Conservation (phyloP, 2,113 vertebrate species). For the Tyto alba region DNA sequence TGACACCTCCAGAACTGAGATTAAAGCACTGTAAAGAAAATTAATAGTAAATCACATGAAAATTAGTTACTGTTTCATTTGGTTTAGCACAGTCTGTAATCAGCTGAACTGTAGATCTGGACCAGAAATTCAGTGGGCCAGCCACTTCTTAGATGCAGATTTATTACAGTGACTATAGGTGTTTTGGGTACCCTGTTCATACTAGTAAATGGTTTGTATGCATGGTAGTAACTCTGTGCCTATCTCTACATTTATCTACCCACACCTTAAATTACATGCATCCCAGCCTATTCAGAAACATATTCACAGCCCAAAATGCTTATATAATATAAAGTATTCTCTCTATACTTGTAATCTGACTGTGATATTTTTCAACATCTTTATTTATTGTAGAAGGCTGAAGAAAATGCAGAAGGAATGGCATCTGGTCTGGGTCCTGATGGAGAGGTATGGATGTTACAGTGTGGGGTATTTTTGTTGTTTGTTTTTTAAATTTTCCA, state of each 20-base stretch:
- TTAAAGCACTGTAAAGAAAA: neutral
- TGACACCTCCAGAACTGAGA: neutral
- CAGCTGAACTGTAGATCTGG: neutral
- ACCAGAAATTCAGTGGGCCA: neutral
- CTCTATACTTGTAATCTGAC: neutral
- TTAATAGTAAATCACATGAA: neutral
- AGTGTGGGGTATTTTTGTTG: neutral
- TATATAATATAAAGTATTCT: neutral
- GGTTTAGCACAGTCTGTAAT: neutral
- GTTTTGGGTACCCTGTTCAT: neutral
- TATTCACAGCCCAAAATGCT: neutral
- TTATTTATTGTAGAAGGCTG: slow-evolving; percentile 79
- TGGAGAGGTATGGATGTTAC: slow-evolving; percentile 83
- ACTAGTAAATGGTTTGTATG: neutral
- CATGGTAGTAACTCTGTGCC: neutral
- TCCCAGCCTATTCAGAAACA: neutral
- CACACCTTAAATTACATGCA: neutral
- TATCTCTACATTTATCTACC: rapidly evolving
- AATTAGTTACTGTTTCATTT: neutral
- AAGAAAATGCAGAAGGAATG: slow-evolving; percentile 88
- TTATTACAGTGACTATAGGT: neutral
- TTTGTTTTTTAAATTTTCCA: neutral
- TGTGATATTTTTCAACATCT: neutral
- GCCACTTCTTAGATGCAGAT: neutral
- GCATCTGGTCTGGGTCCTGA: slow-evolving; percentile 88